phyloP scores from a whole-genome alignment of 2,113 vertebrate species.

The Narcine bancroftii region DNA sequence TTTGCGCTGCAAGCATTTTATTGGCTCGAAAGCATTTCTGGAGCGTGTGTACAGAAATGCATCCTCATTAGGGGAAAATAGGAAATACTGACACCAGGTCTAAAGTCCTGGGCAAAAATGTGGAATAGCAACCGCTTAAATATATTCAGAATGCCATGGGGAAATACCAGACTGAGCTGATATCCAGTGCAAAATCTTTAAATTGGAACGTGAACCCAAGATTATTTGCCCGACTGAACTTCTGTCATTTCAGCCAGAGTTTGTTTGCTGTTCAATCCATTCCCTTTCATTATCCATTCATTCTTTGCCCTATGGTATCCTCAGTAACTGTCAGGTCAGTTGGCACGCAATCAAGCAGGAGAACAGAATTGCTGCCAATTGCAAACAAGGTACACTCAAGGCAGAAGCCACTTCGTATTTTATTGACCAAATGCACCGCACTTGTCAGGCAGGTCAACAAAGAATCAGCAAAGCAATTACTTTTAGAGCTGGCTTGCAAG shows the following conservation, averaged over 20 bases:
- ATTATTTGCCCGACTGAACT: background rate
- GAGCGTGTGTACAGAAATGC: too few relatives aligned
- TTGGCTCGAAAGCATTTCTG: too few relatives aligned
- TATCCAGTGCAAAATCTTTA: background rate
- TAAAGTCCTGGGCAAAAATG: background rate
- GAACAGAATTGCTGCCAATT: background rate
- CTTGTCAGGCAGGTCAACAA: background rate
- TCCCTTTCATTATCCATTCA: background rate
- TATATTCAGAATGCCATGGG: background rate
- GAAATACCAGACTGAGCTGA: background rate
- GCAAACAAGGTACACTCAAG: background rate
- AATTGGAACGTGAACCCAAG: background rate
- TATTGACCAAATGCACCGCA: background rate
- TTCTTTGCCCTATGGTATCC: background rate
- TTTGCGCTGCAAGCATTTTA: too few relatives aligned
- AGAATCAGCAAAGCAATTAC: background rate
- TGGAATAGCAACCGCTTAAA: background rate
- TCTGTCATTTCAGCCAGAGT: background rate
- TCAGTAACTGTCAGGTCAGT: background rate
- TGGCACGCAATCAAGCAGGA: background rate
- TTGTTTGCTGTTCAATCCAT: background rate
- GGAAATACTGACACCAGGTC: background rate
- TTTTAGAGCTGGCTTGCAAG: background rate
- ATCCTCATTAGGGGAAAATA: too few relatives aligned
- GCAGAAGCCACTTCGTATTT: background rate